A percentile compares a stretch with the other conserved stretches of the same genome.
Evolutionary conservation across 2,888 invertebrate species (phyloP).

Genomic region (Leptinotarsa rubiginosa): DNA sequence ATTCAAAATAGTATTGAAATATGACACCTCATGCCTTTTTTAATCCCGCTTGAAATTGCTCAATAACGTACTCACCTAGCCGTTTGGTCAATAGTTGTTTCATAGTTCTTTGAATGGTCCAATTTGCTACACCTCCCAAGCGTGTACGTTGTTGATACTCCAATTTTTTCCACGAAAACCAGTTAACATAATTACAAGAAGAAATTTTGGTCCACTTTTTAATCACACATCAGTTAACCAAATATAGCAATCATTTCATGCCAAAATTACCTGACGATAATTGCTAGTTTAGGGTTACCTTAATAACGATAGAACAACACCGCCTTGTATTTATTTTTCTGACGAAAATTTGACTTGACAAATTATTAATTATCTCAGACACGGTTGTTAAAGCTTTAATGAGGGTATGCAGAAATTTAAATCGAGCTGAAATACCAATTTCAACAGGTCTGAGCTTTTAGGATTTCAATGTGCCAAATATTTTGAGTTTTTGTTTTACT

Average conservation of each 20-base stretch:
- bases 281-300: slow-evolving; percentile 10
- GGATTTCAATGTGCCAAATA: no score
- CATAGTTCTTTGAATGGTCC: slow-evolving; percentile 8
- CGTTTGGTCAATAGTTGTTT: not conserved
- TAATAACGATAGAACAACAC: slow-evolving; percentile 7
- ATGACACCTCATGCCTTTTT: not conserved
- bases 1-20: not conserved
- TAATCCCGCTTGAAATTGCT: not conserved
- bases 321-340: slow-evolving; percentile 18
- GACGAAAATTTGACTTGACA: slow-evolving; percentile 16
- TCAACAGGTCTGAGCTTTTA: not conserved
- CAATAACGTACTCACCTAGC: not conserved
- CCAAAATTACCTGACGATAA: slow-evolving; percentile 15
- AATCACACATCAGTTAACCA: slow-evolving; percentile 13
- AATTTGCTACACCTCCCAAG: slow-evolving; percentile 3
- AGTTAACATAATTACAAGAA: slow-evolving; percentile 13
- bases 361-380: slow-evolving; percentile 3
- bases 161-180: slow-evolving; percentile 11
- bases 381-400: not conserved
- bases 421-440: not conserved
- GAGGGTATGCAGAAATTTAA: not conserved
- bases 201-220: slow-evolving; percentile 12
- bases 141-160: not conserved
- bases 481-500: no score
- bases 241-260: slow-evolving; percentile 18